phyloP scores from a whole-genome alignment of 2,797 vertebrate species.

The Propithecus deckenii region DNA sequence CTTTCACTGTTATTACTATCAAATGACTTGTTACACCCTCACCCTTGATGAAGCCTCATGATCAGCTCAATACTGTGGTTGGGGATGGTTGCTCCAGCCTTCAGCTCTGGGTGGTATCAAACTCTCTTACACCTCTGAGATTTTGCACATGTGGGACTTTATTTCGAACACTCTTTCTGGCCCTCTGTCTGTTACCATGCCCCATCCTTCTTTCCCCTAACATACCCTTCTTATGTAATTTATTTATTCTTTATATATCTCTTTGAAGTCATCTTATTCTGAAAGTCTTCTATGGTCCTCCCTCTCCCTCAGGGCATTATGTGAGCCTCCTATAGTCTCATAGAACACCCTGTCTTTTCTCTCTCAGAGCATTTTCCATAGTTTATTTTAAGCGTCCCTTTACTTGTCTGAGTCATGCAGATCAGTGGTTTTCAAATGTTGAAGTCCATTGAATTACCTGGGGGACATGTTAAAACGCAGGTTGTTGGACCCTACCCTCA shows the following conservation, averaged over 20 bases:
- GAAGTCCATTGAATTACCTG: neutral
- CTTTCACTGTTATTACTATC: neutral
- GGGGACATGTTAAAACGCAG: neutral
- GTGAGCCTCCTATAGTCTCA: neutral
- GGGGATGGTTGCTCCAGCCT: neutral
- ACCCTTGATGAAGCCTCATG: neutral
- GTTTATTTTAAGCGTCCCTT: neutral
- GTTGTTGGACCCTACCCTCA: neutral
- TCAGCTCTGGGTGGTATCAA: neutral
- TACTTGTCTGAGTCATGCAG: neutral
- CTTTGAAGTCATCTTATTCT: neutral
- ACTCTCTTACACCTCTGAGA: neutral
- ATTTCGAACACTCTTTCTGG: neutral
- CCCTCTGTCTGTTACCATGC: neutral
- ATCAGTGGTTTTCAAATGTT: neutral
- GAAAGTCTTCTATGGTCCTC: neutral
- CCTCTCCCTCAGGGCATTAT: too few species aligned
- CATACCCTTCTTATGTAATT: neutral
- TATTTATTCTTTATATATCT: neutral
- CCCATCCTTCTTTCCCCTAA: neutral
- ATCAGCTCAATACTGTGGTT: neutral
- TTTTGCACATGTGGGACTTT: neutral
- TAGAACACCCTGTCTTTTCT: neutral
- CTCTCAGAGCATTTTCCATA: neutral
- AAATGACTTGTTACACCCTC: neutral